Evolutionary conservation across 2,113 vertebrate species (phyloP), one percentile per base, ranked within the genome.

Genomic region (Microtus oregoni): DNA sequence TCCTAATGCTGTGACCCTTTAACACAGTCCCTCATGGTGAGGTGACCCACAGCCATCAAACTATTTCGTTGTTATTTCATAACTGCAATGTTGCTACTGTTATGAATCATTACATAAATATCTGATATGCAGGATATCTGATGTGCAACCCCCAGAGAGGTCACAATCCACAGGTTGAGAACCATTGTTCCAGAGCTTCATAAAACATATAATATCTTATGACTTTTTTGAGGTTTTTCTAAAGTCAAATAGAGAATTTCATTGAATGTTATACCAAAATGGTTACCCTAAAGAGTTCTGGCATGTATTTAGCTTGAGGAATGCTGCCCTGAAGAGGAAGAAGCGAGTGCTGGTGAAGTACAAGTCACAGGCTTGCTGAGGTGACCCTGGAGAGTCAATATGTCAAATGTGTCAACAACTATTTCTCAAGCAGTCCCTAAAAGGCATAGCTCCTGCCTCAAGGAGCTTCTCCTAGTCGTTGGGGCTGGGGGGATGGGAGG

Each of bases 351-450:
- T n/a, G 63, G 47, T 68, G 17, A 73, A 52, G 26, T 72, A 75
- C 6, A 76, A 83, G 41, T 44, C 26, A 19, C 0, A 26, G 41
- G 58, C 58, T 58, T 85, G n/a, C 82, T 88, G 41, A 90, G 61
- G 35, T 91, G 55, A 87, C 24, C 85, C 67, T 52, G 24, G 20
- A 94, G 22, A 94, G 70, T 85, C 92, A 94, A 76, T 28, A 76
- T 12, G 58, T 87, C 83, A 79, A 76, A 58, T 63, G 32, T 24
- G 3, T 63, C 76, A 77, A 82, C 81, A 95, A 63, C 41, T 75
- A 81, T 63, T 93, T 97, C 73, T 72, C 32, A 67, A 77, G 41
- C 35, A 65, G 88, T 89, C 83, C 22, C 30, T 78, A 75, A 94
- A 92, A 94, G 77, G 32, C 77, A 91, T 13, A 78, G 41, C 55